A percentile compares a stretch with the other conserved stretches of the same genome.
Evolutionary conservation across 1,140 invertebrate genomes (phyloP).

Genomic region (Polyergus mexicanus): DNA sequence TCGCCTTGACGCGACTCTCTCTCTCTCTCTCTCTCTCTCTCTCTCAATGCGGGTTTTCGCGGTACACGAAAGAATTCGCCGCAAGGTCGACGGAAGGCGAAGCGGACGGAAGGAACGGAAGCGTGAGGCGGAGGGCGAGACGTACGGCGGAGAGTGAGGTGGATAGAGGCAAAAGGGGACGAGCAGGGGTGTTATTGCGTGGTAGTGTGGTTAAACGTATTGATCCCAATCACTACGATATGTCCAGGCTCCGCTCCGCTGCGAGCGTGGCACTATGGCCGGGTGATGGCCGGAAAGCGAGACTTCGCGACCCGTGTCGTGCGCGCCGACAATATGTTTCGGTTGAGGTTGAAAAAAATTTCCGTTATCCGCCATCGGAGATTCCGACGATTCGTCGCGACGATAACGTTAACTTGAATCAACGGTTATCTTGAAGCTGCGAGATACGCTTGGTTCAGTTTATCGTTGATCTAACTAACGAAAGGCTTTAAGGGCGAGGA

Average conservation of each 20-base stretch:
- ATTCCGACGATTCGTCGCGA: not conserved
- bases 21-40: too few relatives aligned
- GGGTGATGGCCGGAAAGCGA: constrained; percentile 62
- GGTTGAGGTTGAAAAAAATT: not conserved
- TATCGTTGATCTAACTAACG: not conserved
- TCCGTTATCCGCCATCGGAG: not conserved
- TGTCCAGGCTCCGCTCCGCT: constrained; percentile 64
- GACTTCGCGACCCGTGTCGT: not conserved
- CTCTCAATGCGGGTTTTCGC: constrained; percentile 58
- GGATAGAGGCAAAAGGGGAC: constrained; percentile 67
- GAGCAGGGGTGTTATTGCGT: constrained; percentile 71
- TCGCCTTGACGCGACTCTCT: constrained; percentile 5
- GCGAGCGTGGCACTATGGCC: constrained; percentile 52
- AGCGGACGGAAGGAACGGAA: constrained; percentile 50
- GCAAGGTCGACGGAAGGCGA: constrained; percentile 63
- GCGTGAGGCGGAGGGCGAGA: constrained; percentile 50
- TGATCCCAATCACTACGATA: constrained; percentile 77
- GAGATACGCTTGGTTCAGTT: not conserved
- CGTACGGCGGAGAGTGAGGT: constrained; percentile 57
- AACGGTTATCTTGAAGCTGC: not conserved
- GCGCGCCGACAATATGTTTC: not conserved
- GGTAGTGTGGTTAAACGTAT: constrained; percentile 75
- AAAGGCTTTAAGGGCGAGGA: too few relatives aligned
- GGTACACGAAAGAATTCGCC: constrained; percentile 61
- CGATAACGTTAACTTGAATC: not conserved